Percentiles rank a stretch among this genome's conserved stretches.
Evolutionary conservation across 2,888 invertebrate species (phyloP).

Genomic region (Bhutanitis thaidina): DNA sequence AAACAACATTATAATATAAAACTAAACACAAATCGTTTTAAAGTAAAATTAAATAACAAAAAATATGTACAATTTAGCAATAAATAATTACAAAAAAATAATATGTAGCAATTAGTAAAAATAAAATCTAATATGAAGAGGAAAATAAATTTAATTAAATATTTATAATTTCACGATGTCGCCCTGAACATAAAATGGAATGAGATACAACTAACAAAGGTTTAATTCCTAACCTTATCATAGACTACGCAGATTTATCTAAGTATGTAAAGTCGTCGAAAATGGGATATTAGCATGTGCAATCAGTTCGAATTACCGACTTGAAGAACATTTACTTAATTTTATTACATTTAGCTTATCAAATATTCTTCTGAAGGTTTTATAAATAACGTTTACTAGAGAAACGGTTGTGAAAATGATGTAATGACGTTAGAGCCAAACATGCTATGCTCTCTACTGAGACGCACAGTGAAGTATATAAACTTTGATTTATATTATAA

Average conservation of each 20-base stretch:
- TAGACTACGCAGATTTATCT: slow-evolving; percentile 28
- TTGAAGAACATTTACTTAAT: background rate
- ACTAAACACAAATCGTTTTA: slow-evolving; percentile 53
- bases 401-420: background rate
- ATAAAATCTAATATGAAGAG: slow-evolving; percentile 46
- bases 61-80: slow-evolving; percentile 75
- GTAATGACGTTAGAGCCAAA: background rate
- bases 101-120: slow-evolving; percentile 24
- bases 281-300: too few relatives aligned
- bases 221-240: slow-evolving; percentile 22
- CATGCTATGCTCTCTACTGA: background rate
- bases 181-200: slow-evolving; percentile 48
- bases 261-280: slow-evolving; percentile 1
- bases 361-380: background rate
- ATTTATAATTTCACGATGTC: slow-evolving; percentile 24
- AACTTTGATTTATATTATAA: too few relatives aligned
- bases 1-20: slow-evolving; percentile 42
- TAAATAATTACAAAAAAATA: slow-evolving; percentile 70
- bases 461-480: background rate
- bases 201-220: slow-evolving; percentile 37
- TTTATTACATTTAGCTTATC: background rate
- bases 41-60: slow-evolving; percentile 79
- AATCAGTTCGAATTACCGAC: background rate
- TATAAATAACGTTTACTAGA: background rate
- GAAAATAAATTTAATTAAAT: slow-evolving; percentile 35